Percentiles rank a stretch among this genome's conserved stretches.
Conservation (phyloP, 2,113 vertebrate species). For the Larimichthys crocea region DNA sequence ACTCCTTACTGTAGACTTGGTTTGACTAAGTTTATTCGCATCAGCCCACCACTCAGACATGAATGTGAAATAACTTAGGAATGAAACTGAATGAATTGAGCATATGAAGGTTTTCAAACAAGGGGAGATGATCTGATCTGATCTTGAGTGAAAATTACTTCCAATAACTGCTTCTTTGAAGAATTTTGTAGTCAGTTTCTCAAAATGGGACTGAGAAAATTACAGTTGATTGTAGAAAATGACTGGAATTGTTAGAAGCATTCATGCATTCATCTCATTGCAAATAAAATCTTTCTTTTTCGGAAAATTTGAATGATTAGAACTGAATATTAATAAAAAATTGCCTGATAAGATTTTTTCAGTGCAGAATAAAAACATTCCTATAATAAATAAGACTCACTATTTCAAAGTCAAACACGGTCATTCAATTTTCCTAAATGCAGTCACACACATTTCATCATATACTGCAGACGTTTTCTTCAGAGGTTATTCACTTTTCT, state of each 20-base stretch:
- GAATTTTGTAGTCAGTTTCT: neutral
- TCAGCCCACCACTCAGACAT: too few species aligned
- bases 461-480: too few species aligned
- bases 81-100: too few species aligned
- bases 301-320: too few species aligned
- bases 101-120: too few species aligned
- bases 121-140: too few species aligned
- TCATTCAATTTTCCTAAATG: neutral
- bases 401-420: neutral
- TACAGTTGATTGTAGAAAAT: neutral
- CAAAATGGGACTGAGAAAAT: neutral
- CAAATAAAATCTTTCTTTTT: neutral
- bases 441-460: neutral
- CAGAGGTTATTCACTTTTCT: too few species aligned
- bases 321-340: neutral
- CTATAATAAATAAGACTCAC: neutral
- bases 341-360: neutral
- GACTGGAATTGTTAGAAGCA: neutral
- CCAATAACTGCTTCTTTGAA: neutral
- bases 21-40: neutral
- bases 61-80: too few species aligned
- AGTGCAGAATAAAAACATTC: too few species aligned
- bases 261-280: neutral
- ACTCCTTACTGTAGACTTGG: neutral
- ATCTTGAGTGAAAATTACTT: neutral